Percentiles rank a stretch among this genome's conserved stretches.
Conservation (phyloP, 2,113 vertebrate genomes). For the Myrmecophaga tridactyla region DNA sequence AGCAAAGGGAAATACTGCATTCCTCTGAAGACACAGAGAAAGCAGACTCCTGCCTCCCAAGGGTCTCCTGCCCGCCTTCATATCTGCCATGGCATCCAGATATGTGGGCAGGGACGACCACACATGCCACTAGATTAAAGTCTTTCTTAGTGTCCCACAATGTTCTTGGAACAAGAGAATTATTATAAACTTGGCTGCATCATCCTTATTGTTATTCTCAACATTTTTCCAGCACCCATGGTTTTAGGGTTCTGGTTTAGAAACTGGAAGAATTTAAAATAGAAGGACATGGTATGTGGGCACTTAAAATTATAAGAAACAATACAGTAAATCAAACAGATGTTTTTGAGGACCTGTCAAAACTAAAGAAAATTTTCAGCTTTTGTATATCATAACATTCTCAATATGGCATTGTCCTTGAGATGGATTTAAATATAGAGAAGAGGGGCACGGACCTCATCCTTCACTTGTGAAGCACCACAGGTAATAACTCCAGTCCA, state of each 20-base stretch:
- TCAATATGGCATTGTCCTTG: not conserved
- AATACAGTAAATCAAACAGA: not conserved
- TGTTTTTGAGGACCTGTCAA: not conserved
- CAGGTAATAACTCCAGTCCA: not conserved
- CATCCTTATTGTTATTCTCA: not conserved
- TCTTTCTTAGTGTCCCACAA: not conserved
- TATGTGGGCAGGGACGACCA: not conserved
- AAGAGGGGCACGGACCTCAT: not conserved
- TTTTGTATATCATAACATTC: not conserved
- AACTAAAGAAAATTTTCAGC: not conserved
- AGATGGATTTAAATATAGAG: not conserved
- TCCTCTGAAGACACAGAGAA: not conserved
- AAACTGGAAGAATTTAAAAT: not conserved
- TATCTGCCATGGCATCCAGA: fast-evolving
- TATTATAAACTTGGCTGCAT: not conserved
- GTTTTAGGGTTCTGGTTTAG: not conserved
- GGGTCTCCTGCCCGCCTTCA: not conserved
- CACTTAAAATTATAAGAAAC: not conserved
- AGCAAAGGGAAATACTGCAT: not conserved
- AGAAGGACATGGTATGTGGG: not conserved
- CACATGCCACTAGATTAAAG: fast-evolving
- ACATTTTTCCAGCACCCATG: not conserved
- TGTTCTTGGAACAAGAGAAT: not conserved
- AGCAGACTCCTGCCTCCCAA: not conserved
- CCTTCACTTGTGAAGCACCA: not conserved